These are phyloP conservation scores for Masnerella sp. DNA, from an alignment of 2,888 invertebrate genomes.

Conservation along the genomic window DNA sequence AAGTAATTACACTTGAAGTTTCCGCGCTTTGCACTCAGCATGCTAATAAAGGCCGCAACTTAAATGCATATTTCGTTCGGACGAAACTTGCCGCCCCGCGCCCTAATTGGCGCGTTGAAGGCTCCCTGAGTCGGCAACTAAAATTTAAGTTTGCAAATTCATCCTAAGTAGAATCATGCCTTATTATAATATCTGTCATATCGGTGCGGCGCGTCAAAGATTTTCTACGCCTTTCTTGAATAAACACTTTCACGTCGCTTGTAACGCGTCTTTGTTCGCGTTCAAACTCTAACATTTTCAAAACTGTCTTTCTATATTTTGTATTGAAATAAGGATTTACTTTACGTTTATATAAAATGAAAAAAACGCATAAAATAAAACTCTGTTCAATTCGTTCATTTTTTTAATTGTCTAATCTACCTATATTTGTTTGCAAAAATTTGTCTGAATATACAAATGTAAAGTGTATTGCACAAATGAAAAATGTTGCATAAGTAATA, in stretches of 20 bases:
- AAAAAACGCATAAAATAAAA: too few relatives aligned
- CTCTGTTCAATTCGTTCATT: too few relatives aligned
- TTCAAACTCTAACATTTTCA: too few relatives aligned
- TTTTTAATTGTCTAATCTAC: too few relatives aligned
- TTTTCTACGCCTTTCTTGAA: conserved; percentile 26
- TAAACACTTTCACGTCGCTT: conserved; percentile 12
- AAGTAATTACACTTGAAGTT: conserved; percentile 62
- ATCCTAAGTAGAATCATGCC: conserved; percentile 55
- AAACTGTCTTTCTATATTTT: too few relatives aligned
- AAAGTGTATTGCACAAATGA: too few relatives aligned
- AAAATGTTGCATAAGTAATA: too few relatives aligned
- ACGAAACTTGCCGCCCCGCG: conserved; percentile 55
- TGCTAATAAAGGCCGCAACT: conserved; percentile 61
- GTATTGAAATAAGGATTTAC: too few relatives aligned
- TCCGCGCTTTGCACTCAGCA: conserved; percentile 61
- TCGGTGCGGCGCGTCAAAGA: conserved; percentile 33
- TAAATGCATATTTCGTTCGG: conserved; percentile 58
- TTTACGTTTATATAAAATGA: too few relatives aligned
- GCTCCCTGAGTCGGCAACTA: conserved; percentile 60
- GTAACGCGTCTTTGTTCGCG: too few relatives aligned
- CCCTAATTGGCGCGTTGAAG: conserved; percentile 61
- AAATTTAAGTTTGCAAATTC: conserved; percentile 66
- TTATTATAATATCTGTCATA: conserved; percentile 55
- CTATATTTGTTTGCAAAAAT: too few relatives aligned
- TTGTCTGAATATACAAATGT: too few relatives aligned